These are phyloP conservation scores for rabbit (Oryctolagus cuniculus) DNA, from an alignment of 2,113 vertebrate species.

Conservation along the genomic window mOryCun1.1 NC_091449.1:19866501-19867000, in stretches of 20 bases:
- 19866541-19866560: not conserved
- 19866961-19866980: not conserved
- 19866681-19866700: constrained; percentile 31
- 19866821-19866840: not conserved
- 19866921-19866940: not conserved
- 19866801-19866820: not conserved
- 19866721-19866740: constrained; percentile 60
- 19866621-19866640: not conserved
- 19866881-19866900: not conserved
- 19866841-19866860: constrained; percentile 14
- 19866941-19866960: not conserved
- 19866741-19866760: not conserved
- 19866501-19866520: constrained; percentile 2
- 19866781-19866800: constrained; percentile 60
- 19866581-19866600: constrained; percentile 42
- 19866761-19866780: constrained; percentile 27
- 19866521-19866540: not conserved
- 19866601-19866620: not conserved
- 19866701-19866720: constrained; percentile 36
- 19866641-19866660: not conserved
- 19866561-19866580: constrained; percentile 29
- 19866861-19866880: not conserved
- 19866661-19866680: not conserved
- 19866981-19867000: constrained; percentile 9
- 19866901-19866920: not conserved